These are phyloP conservation scores for Campoplex nolae DNA, from an alignment of 2,888 invertebrate species.

Conservation along the genomic window DNA sequence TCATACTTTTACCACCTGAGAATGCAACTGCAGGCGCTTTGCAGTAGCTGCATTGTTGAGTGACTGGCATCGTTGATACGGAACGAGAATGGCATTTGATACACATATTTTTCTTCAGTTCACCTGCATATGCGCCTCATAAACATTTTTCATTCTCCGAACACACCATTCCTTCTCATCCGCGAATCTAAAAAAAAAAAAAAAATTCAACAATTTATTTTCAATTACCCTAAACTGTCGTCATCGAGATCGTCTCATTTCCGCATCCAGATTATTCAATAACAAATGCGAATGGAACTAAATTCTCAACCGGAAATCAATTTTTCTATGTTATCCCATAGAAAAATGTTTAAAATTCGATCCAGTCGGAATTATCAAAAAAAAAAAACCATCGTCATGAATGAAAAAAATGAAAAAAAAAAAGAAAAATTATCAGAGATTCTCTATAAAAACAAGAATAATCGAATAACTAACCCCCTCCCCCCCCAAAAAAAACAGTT, in stretches of 20 bases:
- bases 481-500: no score
- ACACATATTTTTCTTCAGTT: neutral
- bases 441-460: neutral
- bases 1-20: conserved; percentile 43
- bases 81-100: conserved; percentile 56
- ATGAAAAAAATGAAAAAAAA: neutral
- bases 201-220: neutral
- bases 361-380: neutral
- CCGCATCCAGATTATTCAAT: neutral
- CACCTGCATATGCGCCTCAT: neutral
- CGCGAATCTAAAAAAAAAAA: neutral
- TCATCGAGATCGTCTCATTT: neutral
- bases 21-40: conserved; percentile 55
- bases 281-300: neutral
- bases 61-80: conserved; percentile 63
- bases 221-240: neutral
- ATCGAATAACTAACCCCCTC: neutral
- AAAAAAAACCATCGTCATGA: neutral
- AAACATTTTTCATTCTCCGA: neutral
- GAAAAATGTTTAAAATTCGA: neutral
- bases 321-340: neutral
- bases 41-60: conserved; percentile 59
- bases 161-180: neutral
- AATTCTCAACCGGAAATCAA: neutral
- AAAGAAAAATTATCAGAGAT: neutral